Evolutionary conservation across 2,888 invertebrate species (phyloP), one percentile per base, ranked within the genome.

Genomic region (Formica aserva): DNA sequence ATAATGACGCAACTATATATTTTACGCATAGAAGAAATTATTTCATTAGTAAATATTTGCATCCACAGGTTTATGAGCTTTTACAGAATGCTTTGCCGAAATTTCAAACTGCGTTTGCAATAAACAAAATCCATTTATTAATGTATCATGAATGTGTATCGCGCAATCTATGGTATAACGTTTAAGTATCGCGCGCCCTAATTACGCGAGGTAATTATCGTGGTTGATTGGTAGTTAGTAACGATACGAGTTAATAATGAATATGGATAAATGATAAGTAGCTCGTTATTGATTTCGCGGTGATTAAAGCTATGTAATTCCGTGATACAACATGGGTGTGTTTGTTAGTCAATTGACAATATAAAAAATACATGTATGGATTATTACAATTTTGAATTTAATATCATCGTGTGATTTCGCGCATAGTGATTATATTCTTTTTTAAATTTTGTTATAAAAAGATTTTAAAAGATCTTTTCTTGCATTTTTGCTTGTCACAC

Each of bases 211-310:
- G 4, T 90, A 88, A 90, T 90, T 90, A 90, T 90, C 89, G 84
- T 13, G 45, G 86, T 67, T 89, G 89, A 90, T 90, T 90, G 90
- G 89, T 89, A 83, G 82, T 77, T 82, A 80, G 80, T 77, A 74
- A 63, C 66, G 82, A 69, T 55, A 63, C 60, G 71, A 74, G 76
- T 85, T 60, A 45, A 87, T 90, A 89, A 90, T 90, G 86, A 90
- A 90, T 90, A 90, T 90, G 87, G 87, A 89, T 90, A 90, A 90
- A 90, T 89, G 81, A 87, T 89, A 86, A 90, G 87, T 87, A 86
- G 87, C 32, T 60, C 84, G 86, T 90, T 90, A 89, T 90, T 90
- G 89, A 89, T 86, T 90, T 83, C 77, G 82, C 22, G 74, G 48
- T 45, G 72, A 72, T 74, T 63, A 55, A 83, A 83, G 63, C 60